Base-by-base conservation (phyloP, 2,797 vertebrate genomes). In the Manis pentadactyla region DNA sequence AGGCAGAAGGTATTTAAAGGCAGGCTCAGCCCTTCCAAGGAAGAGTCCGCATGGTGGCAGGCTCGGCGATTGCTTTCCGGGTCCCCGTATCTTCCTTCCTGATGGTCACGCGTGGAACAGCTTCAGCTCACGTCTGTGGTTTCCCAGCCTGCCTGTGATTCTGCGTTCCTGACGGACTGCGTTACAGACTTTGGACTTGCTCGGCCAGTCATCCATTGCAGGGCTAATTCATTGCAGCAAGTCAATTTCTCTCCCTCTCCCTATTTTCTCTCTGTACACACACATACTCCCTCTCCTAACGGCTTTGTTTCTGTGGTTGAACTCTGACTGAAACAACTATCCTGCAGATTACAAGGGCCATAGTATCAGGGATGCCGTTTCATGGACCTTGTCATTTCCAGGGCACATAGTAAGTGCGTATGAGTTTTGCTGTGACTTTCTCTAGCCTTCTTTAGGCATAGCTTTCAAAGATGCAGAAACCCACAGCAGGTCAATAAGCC, bases 371-470 rank as follows among this genome's bases (percentile, higher is more conserved):
- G 69, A 29, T 27, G 18, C 27, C 34, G 2, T 53, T 93, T 53
- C 75, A 86, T n/a, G 57, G 19, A 85, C 82, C 25, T 21, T 64
- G 21, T 31, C 39, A 87, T 83, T 31, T 90, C 31, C 31, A 77
- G 59, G 37, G 59, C 55, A 95, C 53, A 71, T 7, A 55, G 7
- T 31, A 89, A 90, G 92, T 89, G 46, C 34, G 55, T 34, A n/a
- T 37, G 17, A n/a, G 17, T 77, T 96, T 78, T 83, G 68, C 6
- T 83, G 63, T 57, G 90, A 85, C 49, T 96, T n/a, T n/a, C n/a
- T n/a, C n/a, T n/a, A n/a, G n/a, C n/a, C 29, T 91, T 61, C 64
- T 57, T 5, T 61, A 51, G 46, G 57, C 34, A 51, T 49, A 13
- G 29, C 63, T 74, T 90, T 75, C 61, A 57, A 25, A 27, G 75